Conservation (phyloP, 2,888 invertebrate genomes). For the Alsophila aescularia region DNA sequence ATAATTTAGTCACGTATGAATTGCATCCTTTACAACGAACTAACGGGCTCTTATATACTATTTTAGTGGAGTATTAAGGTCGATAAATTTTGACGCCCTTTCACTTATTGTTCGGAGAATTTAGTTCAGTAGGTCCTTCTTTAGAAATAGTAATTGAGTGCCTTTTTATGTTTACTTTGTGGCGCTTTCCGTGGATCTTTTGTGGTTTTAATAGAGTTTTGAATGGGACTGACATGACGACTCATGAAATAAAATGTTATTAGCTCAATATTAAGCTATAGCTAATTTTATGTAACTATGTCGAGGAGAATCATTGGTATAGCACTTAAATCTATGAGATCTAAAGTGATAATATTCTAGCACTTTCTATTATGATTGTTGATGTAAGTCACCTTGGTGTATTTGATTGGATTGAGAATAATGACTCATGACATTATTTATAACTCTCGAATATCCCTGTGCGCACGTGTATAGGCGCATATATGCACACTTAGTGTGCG, state of each 20-base stretch:
- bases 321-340: no score
- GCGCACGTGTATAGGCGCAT: no score
- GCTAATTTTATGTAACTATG: no score
- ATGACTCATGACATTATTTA: no score
- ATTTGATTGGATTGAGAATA: no score
- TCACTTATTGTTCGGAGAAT: slow-evolving; percentile 48
- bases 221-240: background rate
- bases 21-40: slow-evolving; percentile 65
- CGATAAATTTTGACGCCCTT: slow-evolving; percentile 59
- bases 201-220: slow-evolving; percentile 23
- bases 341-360: no score
- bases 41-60: slow-evolving; percentile 65
- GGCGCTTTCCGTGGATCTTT: slow-evolving; percentile 5
- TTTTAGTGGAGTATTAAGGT: slow-evolving; percentile 51
- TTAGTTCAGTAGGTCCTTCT: slow-evolving; percentile 47
- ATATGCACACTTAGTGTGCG: no score
- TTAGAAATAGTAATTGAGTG: slow-evolving; percentile 23
- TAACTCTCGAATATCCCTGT: no score
- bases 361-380: no score
- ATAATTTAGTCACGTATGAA: slow-evolving; percentile 63
- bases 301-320: no score
- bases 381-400: no score
- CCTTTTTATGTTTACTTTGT: slow-evolving; percentile 14
- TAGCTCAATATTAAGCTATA: no score
- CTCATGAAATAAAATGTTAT: slow-evolving; percentile 5